These are phyloP conservation scores for Osmerus eperlanus DNA, from an alignment of 2,113 vertebrate species.

Conservation along the genomic window DNA sequence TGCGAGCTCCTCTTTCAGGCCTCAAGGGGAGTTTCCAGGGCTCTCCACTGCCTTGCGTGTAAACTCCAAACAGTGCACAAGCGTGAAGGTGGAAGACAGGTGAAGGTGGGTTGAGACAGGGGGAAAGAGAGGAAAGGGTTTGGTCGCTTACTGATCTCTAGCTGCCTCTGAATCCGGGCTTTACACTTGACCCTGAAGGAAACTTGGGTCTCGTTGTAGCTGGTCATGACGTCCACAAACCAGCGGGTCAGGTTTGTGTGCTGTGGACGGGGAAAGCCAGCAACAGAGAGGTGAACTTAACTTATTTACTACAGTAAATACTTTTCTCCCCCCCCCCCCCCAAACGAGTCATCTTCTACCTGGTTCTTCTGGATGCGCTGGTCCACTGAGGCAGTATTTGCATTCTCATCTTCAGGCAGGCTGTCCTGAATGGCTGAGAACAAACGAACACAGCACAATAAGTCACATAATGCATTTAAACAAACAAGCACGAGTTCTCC, in stretches of 20 bases:
- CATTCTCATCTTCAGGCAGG: conserved; percentile 66
- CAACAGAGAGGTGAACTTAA: neutral
- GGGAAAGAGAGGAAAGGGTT: neutral
- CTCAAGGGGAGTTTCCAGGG: conserved; percentile 1
- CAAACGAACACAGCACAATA: neutral
- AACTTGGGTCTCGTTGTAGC: conserved; percentile 80
- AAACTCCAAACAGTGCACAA: neutral
- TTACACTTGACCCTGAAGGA: conserved; percentile 87
- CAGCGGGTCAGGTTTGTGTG: conserved; percentile 82
- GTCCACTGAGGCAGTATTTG: conserved; percentile 71
- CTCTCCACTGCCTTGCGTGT: neutral
- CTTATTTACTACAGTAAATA: neutral
- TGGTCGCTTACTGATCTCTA: conserved; percentile 88
- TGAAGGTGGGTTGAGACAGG: neutral
- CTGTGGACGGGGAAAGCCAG: conserved; percentile 54
- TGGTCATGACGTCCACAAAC: conserved; percentile 86
- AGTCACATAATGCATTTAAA: neutral
- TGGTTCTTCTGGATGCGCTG: conserved; percentile 85
- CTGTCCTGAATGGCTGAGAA: conserved; percentile 79
- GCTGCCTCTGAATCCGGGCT: conserved; percentile 83
- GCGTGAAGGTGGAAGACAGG: neutral
- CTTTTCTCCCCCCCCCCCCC: neutral
- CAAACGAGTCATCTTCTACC: conserved; percentile 60
- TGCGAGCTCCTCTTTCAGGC: conserved; percentile 14
- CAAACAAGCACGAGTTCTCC: neutral